These are phyloP conservation scores for Myotis myotis DNA, from an alignment of 2,797 vertebrate genomes.

Conservation along the genomic window DNA sequence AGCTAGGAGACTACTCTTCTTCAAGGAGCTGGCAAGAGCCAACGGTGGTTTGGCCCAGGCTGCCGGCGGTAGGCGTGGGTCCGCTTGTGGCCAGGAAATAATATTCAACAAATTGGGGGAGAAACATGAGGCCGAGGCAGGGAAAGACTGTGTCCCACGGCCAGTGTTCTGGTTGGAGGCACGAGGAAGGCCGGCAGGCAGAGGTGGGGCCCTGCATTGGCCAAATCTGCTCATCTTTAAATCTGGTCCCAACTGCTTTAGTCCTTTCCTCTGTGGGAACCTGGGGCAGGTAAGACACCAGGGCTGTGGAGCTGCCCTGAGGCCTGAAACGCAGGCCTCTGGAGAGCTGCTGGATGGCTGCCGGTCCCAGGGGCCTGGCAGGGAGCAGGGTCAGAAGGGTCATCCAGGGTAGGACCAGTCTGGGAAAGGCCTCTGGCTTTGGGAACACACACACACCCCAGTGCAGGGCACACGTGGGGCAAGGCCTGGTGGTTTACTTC, in stretches of 20 bases:
- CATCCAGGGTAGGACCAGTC: not conserved
- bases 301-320: not conserved
- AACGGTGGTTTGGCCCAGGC: not conserved
- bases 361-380: not conserved
- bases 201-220: not conserved
- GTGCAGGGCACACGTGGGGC: rapidly evolving
- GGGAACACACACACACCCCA: not conserved
- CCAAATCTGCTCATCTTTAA: not conserved
- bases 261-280: not conserved
- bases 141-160: rapidly evolving
- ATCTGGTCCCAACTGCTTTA: no score
- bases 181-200: not conserved
- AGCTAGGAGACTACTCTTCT: not conserved
- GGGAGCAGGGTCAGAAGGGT: rapidly evolving
- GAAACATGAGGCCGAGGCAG: not conserved
- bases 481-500: not conserved
- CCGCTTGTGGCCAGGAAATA: not conserved
- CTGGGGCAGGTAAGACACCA: not conserved
- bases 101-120: not conserved
- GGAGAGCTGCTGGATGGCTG: not conserved
- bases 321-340: not conserved
- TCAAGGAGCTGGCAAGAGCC: not conserved
- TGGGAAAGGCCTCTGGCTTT: not conserved
- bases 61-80: not conserved
- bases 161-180: not conserved